Evolutionary conservation across 2,797 vertebrate genomes (phyloP).

Genomic region (Perodicticus potto): DNA sequence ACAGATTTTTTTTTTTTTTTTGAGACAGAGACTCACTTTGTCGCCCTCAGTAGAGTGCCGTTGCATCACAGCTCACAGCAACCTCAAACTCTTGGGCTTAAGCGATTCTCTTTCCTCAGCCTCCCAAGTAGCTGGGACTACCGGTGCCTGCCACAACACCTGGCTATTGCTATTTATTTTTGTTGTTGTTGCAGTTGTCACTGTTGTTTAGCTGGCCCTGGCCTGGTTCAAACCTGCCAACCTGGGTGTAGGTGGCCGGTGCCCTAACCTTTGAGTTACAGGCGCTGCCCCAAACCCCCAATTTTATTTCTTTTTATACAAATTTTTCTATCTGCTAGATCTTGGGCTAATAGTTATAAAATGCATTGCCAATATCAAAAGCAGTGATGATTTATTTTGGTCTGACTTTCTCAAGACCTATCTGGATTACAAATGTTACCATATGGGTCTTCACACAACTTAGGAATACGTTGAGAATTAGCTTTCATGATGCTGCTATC

Average conservation of each 20-base stretch:
- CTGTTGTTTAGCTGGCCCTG: too few relatives aligned
- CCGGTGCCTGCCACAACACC: too few relatives aligned
- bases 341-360: conserved; percentile 43
- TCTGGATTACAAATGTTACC: not conserved
- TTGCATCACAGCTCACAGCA: too few relatives aligned
- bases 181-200: not conserved
- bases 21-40: too few relatives aligned
- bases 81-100: too few relatives aligned
- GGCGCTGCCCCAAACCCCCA: not conserved
- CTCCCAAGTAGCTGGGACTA: too few relatives aligned
- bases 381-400: not conserved
- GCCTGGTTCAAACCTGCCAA: too few relatives aligned
- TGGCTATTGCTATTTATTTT: too few relatives aligned
- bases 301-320: not conserved
- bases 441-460: not conserved
- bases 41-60: too few relatives aligned
- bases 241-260: too few relatives aligned
- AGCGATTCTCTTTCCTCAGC: too few relatives aligned
- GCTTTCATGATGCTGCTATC: not conserved
- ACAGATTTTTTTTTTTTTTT: not conserved
- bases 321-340: not conserved
- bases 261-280: too few relatives aligned
- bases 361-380: not conserved
- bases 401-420: not conserved
- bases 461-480: not conserved